phyloP scores from a whole-genome alignment of 2,797 vertebrate genomes.

The Nasua narica region DNA sequence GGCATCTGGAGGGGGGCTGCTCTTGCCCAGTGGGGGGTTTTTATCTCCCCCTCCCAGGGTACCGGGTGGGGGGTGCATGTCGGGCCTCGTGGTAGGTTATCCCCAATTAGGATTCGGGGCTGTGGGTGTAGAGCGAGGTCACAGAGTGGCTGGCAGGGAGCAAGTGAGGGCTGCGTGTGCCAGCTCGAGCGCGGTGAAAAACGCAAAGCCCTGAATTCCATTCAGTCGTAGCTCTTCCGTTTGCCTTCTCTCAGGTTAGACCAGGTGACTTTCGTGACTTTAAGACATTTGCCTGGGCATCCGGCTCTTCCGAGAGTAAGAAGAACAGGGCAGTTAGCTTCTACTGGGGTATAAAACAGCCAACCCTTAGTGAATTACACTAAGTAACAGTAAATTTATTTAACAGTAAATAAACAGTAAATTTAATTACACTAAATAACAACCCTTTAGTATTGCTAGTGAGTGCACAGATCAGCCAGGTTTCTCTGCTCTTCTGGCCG shows the following conservation, averaged over 20 bases:
- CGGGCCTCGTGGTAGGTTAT: neutral
- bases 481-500: neutral
- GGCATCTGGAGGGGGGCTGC: fast-evolving
- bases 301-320: conserved; percentile 54
- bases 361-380: neutral
- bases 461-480: neutral
- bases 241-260: conserved; percentile 35
- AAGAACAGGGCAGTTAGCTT: neutral
- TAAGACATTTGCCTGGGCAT: conserved; percentile 59
- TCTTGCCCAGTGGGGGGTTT: conserved; percentile 32
- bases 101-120: conserved; percentile 28
- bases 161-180: conserved; percentile 40
- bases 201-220: neutral
- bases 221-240: neutral
- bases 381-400: too few species aligned
- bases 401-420: too few species aligned
- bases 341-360: neutral
- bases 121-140: neutral
- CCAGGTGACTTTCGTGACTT: conserved; percentile 42
- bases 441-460: fast-evolving
- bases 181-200: conserved; percentile 26
- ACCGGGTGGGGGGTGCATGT: neutral
- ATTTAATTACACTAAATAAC: too few species aligned
- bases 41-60: conserved; percentile 51
- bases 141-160: conserved; percentile 42